Conservation (phyloP, 2,888 invertebrate species). For the Chrysodeixis includens region DNA sequence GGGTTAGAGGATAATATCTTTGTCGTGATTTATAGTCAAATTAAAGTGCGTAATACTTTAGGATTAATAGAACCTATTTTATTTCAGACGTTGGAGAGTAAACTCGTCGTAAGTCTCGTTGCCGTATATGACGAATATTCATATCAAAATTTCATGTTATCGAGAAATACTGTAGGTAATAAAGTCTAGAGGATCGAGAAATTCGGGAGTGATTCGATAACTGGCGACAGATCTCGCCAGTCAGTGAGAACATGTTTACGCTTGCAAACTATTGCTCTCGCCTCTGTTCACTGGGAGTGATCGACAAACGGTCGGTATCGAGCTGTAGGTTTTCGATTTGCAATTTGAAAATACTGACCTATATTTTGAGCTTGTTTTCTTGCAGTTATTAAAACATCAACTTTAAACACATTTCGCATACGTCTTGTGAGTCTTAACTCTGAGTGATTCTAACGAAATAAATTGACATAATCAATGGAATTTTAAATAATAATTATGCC, state of each 20-base stretch:
- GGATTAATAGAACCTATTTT: conserved; percentile 29
- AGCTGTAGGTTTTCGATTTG: background rate
- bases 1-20: conserved; percentile 29
- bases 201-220: conserved; percentile 3
- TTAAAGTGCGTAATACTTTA: conserved; percentile 34
- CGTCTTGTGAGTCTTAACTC: no score
- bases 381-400: background rate
- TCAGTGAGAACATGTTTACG: conserved; percentile 1
- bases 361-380: background rate
- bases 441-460: no score
- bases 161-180: background rate
- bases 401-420: no score
- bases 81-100: background rate
- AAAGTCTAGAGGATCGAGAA: background rate
- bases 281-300: background rate
- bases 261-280: conserved; percentile 2
- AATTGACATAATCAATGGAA: no score
- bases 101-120: background rate
- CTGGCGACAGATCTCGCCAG: background rate
- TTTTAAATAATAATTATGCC: no score
- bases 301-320: background rate
- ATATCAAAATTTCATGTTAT: background rate
- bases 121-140: background rate
- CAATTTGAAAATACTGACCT: background rate
- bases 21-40: conserved; percentile 40